phyloP scores from a whole-genome alignment of 1,140 invertebrate genomes.

The Drosophila repletoides region DNA sequence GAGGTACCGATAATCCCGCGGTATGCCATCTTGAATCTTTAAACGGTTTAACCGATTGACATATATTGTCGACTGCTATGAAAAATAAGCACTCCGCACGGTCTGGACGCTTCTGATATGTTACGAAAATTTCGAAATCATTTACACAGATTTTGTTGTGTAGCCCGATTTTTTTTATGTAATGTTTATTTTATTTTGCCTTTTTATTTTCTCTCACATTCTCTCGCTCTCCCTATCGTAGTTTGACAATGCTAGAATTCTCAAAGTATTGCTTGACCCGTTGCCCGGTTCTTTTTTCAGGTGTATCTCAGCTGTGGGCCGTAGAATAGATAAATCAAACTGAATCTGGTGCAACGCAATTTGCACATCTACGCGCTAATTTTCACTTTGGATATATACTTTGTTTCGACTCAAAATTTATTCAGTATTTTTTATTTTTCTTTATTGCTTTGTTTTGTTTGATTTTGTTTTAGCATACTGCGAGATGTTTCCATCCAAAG shows the following conservation, averaged over 20 bases:
- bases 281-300: neutral
- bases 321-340: neutral
- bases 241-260: neutral
- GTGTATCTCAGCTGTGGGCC: neutral
- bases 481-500: conserved; percentile 58
- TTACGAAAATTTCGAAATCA: neutral
- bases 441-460: too few relatives aligned
- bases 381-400: conserved; percentile 31
- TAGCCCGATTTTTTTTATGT: conserved; percentile 11
- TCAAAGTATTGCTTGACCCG: neutral
- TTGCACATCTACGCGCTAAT: conserved; percentile 38
- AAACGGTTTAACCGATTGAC: conserved; percentile 1
- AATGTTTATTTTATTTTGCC: conserved; percentile 20
- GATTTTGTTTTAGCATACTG: too few relatives aligned
- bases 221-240: neutral
- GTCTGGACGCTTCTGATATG: neutral
- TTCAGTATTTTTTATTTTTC: too few relatives aligned
- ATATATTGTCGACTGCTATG: too few relatives aligned
- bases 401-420: too few relatives aligned
- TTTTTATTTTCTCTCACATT: neutral
- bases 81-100: too few relatives aligned
- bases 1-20: conserved; percentile 53
- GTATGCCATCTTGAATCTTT: conserved; percentile 46
- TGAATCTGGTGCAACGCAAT: conserved; percentile 31
- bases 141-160: neutral